Conservation (phyloP, 2,113 vertebrate genomes). For the Proteles cristata region DNA sequence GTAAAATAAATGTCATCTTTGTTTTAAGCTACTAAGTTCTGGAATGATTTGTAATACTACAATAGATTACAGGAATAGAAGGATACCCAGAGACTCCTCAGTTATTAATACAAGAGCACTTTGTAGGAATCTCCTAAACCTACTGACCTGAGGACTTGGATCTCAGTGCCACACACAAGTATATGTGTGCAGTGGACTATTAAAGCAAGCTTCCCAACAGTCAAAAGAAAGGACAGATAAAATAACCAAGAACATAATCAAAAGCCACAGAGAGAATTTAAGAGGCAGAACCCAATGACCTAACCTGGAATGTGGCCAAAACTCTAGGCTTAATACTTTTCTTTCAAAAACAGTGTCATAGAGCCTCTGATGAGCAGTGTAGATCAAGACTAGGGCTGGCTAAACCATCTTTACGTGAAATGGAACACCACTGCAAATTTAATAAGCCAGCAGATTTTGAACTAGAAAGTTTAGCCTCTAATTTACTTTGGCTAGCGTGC, state of each 20-base stretch:
- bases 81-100: neutral
- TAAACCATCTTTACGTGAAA: constrained; percentile 11
- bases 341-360: neutral
- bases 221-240: neutral
- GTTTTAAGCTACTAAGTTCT: neutral
- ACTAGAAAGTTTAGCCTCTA: constrained; percentile 8
- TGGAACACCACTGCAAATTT: neutral
- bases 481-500: neutral
- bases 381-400: neutral
- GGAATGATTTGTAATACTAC: neutral
- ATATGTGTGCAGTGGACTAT: neutral
- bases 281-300: constrained; percentile 29
- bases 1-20: neutral
- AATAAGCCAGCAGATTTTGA: neutral
- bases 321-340: neutral
- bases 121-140: neutral
- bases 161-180: neutral
- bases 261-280: constrained; percentile 45
- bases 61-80: neutral
- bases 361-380: neutral
- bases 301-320: constrained; percentile 27
- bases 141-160: neutral
- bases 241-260: neutral
- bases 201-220: neutral
- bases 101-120: neutral